Evolutionary conservation across 2,888 invertebrate species (phyloP), one percentile per base, ranked within the genome.

Genomic region (Leucoma salicis): DNA sequence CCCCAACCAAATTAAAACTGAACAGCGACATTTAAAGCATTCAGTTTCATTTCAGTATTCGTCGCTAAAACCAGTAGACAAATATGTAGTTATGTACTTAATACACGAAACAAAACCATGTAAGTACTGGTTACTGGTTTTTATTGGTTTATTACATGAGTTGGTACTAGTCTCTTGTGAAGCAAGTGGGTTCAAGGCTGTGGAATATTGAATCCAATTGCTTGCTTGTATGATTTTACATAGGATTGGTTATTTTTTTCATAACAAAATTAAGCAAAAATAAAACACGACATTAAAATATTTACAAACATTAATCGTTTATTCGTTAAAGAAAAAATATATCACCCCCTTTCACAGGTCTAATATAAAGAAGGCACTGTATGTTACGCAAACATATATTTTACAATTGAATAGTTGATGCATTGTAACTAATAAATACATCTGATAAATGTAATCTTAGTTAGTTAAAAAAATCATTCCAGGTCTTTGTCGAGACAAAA

Each of bases 251-350:
- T n/a, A 24, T 16, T n/a, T 14, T 15, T 15, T 6, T 18, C n/a
- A n/a, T 14, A 11, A 11, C 13, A 24, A 35, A 34, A 35, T 7
- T n/a, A 31, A 14, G 21, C 14, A 18, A 18, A 35, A 39, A 35
- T 11, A 32, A 35, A 36, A 55, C 50, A 34, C 64, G 62, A 66
- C 44, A 49, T 69, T 53, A 64, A n/a, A 82, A 69, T 87, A 87
- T 87, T 81, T 87, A 87, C 86, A 87, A 85, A 87, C 85, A 86
- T 85, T 82, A 78, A 82, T 83, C 57, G 65, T 85, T 85, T 84
- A 83, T 82, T 83, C 69, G 67, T 65, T 68, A 65, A 77, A 81
- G 73, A 73, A 77, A 74, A 39, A 82, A 78, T 80, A 84, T 84
- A 87, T 84, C 82, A 82, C 85, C 84, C 83, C 78, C 82, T 55